A percentile compares a stretch with the other conserved stretches of the same genome.
These are phyloP conservation scores for Poecile atricapillus DNA, from an alignment of 2,113 vertebrate species.

Conservation along the genomic window DNA sequence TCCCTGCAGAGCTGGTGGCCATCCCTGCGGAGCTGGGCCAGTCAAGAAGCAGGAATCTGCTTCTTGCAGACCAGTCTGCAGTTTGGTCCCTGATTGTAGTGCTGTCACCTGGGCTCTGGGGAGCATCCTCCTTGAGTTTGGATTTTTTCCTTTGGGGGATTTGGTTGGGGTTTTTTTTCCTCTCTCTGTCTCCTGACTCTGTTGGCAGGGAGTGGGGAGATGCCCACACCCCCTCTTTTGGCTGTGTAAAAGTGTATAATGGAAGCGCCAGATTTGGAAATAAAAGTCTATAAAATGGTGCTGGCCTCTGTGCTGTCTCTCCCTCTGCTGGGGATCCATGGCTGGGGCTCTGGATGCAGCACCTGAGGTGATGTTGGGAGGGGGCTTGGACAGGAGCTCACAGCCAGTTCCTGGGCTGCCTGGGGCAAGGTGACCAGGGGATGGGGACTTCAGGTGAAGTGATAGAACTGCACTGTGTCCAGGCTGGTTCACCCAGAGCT, in stretches of 20 bases:
- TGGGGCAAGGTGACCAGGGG: background rate
- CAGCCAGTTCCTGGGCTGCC: background rate
- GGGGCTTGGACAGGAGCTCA: background rate
- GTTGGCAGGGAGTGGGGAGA: slow-evolving; percentile 26
- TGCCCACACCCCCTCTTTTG: background rate
- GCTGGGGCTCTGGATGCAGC: background rate
- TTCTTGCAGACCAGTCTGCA: background rate
- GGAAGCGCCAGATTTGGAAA: slow-evolving; percentile 79
- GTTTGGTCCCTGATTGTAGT: slow-evolving; percentile 16
- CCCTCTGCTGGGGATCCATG: accelerated
- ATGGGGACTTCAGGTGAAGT: background rate
- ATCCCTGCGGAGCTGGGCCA: background rate
- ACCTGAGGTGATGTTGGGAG: background rate
- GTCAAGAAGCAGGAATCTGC: background rate
- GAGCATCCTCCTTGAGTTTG: slow-evolving; percentile 27
- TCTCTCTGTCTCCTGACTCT: background rate
- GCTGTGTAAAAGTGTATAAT: slow-evolving; percentile 78
- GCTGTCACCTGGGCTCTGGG: slow-evolving; percentile 36
- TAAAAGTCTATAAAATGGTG: slow-evolving; percentile 77
- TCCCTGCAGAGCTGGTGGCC: background rate
- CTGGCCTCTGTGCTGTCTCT: background rate
- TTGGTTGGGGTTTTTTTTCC: background rate
- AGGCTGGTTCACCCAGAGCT: background rate
- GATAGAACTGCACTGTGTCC: background rate
- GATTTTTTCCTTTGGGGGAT: background rate